These are phyloP conservation scores for Gymnoscelis rufifasciata DNA, from an alignment of 2,888 invertebrate genomes.

Conservation along the genomic window DNA sequence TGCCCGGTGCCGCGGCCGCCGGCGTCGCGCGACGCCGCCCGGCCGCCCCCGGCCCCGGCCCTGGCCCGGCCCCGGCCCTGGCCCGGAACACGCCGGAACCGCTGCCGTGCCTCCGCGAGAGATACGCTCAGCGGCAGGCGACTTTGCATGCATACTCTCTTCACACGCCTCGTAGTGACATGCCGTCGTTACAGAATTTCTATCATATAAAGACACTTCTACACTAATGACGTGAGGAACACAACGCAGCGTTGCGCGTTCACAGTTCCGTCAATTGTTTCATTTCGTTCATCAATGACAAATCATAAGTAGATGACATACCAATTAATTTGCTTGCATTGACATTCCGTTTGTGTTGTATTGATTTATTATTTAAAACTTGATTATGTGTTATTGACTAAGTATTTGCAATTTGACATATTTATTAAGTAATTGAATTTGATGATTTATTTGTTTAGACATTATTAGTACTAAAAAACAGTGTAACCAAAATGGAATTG, in stretches of 20 bases:
- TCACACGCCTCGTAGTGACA: background rate
- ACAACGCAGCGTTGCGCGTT: too few relatives aligned
- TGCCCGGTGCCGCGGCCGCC: conserved; percentile 53
- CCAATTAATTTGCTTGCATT: too few relatives aligned
- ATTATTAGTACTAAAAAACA: too few relatives aligned
- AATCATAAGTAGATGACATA: too few relatives aligned
- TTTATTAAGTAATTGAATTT: too few relatives aligned
- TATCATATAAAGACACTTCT: background rate
- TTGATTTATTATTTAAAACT: too few relatives aligned
- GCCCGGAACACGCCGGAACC: conserved; percentile 22
- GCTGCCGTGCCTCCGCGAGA: conserved; percentile 24
- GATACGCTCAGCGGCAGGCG: conserved; percentile 22
- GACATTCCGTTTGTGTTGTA: too few relatives aligned
- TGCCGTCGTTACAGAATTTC: background rate
- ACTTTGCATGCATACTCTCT: background rate
- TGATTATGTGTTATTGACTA: too few relatives aligned
- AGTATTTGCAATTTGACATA: too few relatives aligned
- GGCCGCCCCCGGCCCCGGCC: conserved; percentile 44
- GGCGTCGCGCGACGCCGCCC: conserved; percentile 48
- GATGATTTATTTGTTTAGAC: too few relatives aligned
- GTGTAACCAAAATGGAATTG: too few relatives aligned
- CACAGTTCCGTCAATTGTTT: background rate
- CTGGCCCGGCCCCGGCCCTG: too few relatives aligned
- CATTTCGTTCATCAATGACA: conserved; percentile 16
- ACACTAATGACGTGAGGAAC: background rate